A percentile compares a stretch with the other conserved stretches of the same genome.
These are phyloP conservation scores for Pseudonaja textilis DNA, from an alignment of 2,113 vertebrate species.

Conservation along the genomic window DNA sequence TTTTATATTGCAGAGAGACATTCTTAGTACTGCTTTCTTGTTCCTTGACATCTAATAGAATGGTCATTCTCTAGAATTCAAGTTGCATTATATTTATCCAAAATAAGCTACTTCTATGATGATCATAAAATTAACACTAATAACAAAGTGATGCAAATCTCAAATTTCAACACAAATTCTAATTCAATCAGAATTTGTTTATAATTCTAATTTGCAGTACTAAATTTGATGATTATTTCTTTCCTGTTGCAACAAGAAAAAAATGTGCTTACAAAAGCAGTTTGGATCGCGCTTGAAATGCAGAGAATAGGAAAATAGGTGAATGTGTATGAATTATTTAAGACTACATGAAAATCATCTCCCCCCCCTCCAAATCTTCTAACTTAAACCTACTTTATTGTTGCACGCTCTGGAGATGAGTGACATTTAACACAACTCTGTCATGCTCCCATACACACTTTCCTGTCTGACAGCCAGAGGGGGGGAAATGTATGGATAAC, in stretches of 20 bases:
- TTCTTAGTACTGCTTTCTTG: not conserved
- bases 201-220: not conserved
- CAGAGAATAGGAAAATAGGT: constrained; percentile 62
- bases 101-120: not conserved
- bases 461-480: constrained; percentile 15
- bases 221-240: constrained; percentile 15
- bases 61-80: not conserved
- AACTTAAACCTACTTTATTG: constrained; percentile 54
- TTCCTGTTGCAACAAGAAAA: constrained; percentile 37
- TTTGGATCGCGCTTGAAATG: constrained; percentile 63
- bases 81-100: not conserved
- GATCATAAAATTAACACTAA: not conserved
- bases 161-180: not conserved
- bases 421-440: constrained; percentile 62
- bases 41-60: not conserved
- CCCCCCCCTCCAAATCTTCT: constrained; percentile 52
- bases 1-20: not conserved
- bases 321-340: constrained; percentile 72
- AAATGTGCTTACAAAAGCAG: constrained; percentile 58
- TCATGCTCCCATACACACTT: constrained; percentile 44
- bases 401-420: constrained; percentile 60
- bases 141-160: not conserved
- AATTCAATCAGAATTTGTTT: not conserved
- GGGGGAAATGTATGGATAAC: not conserved
- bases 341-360: constrained; percentile 49